A percentile compares a stretch with the other conserved stretches of the same genome.
These are phyloP conservation scores for Morinoia aosen DNA, from an alignment of 2,888 invertebrate species.

Conservation along the genomic window DNA sequence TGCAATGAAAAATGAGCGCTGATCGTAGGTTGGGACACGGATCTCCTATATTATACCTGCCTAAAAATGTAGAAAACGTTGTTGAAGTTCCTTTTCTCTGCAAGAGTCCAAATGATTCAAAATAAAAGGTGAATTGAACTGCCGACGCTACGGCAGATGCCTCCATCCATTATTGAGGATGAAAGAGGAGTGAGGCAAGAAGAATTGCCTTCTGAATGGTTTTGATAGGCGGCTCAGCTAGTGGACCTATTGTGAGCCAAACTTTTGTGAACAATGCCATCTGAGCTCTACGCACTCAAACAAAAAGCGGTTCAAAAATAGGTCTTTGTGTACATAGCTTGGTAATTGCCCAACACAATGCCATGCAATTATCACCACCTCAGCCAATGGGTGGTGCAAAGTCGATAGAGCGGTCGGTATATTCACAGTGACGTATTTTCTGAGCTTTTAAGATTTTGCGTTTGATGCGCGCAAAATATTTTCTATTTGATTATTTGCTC, in stretches of 20 bases:
- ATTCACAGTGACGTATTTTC: no score
- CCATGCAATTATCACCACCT: neutral
- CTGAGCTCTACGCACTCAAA: neutral
- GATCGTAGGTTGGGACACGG: neutral
- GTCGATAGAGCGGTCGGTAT: no score
- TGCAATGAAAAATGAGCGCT: slow-evolving; percentile 7
- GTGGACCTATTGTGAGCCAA: slow-evolving; percentile 1
- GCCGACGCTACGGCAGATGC: neutral
- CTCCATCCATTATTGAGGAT: neutral
- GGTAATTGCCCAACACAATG: neutral
- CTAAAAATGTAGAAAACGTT: neutral
- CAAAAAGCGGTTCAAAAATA: neutral
- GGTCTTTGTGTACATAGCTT: neutral
- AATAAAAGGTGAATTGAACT: slow-evolving; percentile 19
- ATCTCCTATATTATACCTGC: slow-evolving; percentile 33
- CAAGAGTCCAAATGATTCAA: neutral
- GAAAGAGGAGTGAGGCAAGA: neutral
- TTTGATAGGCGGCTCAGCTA: neutral
- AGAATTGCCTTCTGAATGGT: neutral
- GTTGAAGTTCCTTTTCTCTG: neutral
- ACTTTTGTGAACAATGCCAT: neutral
- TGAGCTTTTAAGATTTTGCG: no score
- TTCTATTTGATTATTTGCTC: no score
- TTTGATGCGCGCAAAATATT: no score
- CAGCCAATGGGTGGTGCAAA: neutral